Conservation (phyloP, 2,888 invertebrate species). For the Coremacera marginata region DNA sequence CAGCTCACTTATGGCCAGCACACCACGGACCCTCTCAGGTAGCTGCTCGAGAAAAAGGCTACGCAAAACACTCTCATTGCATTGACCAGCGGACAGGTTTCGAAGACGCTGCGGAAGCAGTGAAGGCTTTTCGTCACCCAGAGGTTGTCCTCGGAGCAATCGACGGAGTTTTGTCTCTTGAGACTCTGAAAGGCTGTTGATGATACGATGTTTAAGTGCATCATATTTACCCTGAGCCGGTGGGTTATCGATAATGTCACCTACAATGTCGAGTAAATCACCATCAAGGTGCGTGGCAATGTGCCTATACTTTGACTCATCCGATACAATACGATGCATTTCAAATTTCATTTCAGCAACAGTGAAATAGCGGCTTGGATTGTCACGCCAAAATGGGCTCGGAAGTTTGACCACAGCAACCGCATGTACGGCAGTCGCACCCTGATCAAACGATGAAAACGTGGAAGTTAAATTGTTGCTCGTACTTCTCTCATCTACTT, state of each 20-base stretch:
- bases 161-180: conserved; percentile 34
- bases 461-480: too few relatives aligned
- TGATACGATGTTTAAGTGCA: conserved; percentile 32
- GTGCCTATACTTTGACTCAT: not conserved
- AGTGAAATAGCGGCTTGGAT: conserved; percentile 10
- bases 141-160: conserved; percentile 23
- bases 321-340: too few relatives aligned
- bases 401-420: conserved; percentile 17
- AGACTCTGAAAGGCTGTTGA: conserved; percentile 28
- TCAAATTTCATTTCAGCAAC: conserved; percentile 20
- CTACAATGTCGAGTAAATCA: conserved; percentile 26
- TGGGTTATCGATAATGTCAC: conserved; percentile 27
- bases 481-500: too few relatives aligned
- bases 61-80: conserved; percentile 30
- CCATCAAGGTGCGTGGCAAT: conserved; percentile 14
- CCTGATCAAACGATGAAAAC: too few relatives aligned
- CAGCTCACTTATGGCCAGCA: conserved; percentile 26
- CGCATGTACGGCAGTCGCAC: not conserved
- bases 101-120: conserved; percentile 33
- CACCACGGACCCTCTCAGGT: conserved; percentile 33
- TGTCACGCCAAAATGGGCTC: conserved; percentile 24
- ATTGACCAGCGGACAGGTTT: conserved; percentile 27
- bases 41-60: conserved; percentile 34
- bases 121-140: conserved; percentile 37
- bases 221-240: too few relatives aligned